A percentile compares a stretch with the other conserved stretches of the same genome.
These are phyloP conservation scores for Muntiacus reevesi DNA, from an alignment of 2,113 vertebrate species.

Conservation along the genomic window DNA sequence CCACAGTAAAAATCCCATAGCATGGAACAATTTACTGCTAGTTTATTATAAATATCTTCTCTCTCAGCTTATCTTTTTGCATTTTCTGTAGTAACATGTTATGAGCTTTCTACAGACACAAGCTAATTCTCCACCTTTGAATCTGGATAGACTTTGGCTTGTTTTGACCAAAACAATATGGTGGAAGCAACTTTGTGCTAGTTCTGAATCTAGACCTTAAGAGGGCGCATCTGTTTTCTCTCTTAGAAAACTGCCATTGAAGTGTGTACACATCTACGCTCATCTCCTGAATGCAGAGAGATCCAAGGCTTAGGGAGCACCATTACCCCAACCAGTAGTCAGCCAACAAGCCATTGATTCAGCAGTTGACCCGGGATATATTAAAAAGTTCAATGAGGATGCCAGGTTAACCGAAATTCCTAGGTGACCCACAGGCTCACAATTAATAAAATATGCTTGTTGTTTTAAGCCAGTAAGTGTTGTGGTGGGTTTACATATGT, in stretches of 20 bases:
- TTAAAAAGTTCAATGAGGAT: not conserved
- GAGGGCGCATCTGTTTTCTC: not conserved
- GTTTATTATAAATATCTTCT: not conserved
- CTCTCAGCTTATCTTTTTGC: not conserved
- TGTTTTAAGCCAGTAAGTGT: not conserved
- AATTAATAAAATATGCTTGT: not conserved
- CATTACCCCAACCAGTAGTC: not conserved
- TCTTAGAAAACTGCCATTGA: not conserved
- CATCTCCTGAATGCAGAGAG: not conserved
- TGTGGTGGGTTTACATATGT: not conserved
- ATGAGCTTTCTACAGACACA: not conserved
- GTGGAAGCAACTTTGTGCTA: not conserved
- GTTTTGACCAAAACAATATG: not conserved
- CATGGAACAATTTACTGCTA: not conserved
- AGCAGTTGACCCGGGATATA: not conserved
- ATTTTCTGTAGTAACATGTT: not conserved
- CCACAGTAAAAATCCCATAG: not conserved
- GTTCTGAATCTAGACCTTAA: not conserved
- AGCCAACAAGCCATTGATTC: not conserved
- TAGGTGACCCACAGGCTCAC: not conserved
- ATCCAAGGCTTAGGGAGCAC: not conserved
- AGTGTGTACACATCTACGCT: not conserved
- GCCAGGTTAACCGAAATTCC: not conserved
- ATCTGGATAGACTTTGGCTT: not conserved
- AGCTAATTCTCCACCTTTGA: not conserved